Base-by-base conservation (phyloP, 2,113 vertebrate genomes). In the Antechinus stuartii region DNA sequence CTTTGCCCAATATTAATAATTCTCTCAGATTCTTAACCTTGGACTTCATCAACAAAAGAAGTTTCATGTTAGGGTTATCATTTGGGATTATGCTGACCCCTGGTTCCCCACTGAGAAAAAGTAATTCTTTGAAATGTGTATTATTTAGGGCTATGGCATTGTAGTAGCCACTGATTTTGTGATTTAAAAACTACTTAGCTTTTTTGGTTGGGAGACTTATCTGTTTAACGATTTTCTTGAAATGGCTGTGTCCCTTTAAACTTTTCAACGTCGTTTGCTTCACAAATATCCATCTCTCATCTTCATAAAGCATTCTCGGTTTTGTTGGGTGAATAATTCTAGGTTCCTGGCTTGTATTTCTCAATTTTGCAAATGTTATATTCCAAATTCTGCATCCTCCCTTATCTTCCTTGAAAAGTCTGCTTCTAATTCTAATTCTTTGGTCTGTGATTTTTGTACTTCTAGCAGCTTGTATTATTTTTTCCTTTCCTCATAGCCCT, bases 381-480 rank as follows among this genome's bases (percentile, higher is more conserved):
- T 42, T 84, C 68, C 68, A 84, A 84, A 84, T 84, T 84, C n/a
- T 84, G n/a, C 68, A 84, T 84, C 68, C 68, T 84, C 68, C 68
- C 16, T 84, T 84, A 84, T 84, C n/a, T 42, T 23, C 68, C 68
- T 84, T 84, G 68, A 84, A 84, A 84, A 84, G 68, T 84, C n/a
- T 84, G 68, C n/a, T 84, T 84, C 68, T 84, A 42, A 84, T 84
- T 76, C 68, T 76, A 76, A 42, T 76, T 84, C 68, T 84, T 42
- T 23, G 35, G 68, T 42, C n/a, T 84, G 35, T 84, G 16, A 84
- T 42, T 84, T 84, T 42, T 84, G 35, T 23, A 42, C 68, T 84
- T 84, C n/a, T 42, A 42, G 68, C 68, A 84, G 68, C n/a, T 84
- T 84, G 12, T 68, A 76, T 5, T n/a, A 19, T 84, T 84, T 42